phyloP scores from a whole-genome alignment of 35 echinoderm and acorn worm genomes.

The Lytechinus pictus region DNA sequence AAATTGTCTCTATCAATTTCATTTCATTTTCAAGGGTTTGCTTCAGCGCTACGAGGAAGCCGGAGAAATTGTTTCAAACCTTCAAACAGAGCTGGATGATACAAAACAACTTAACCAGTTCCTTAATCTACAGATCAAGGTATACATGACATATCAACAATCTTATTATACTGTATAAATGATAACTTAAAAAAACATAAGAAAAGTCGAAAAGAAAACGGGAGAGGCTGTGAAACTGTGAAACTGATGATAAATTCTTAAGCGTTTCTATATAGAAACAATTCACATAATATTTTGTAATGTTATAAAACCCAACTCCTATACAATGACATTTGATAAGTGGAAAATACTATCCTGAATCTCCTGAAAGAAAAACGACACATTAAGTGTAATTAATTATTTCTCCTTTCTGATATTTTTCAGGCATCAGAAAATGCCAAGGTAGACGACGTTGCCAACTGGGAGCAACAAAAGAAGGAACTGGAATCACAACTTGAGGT shows the following conservation, averaged over 20 bases:
- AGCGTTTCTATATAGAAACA: not conserved
- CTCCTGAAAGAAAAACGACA: not conserved
- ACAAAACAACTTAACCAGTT: not conserved
- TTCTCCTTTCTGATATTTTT: not conserved
- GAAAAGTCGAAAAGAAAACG: not conserved
- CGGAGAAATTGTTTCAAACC: not conserved
- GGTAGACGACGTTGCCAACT: not conserved
- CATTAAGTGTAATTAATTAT: not conserved
- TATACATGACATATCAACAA: not conserved
- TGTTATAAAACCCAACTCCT: not conserved
- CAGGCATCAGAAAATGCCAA: not conserved
- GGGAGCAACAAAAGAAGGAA: not conserved
- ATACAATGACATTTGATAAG: not conserved
- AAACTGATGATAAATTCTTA: not conserved
- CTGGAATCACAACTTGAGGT: not conserved
- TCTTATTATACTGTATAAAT: not conserved
- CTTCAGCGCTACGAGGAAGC: constrained; percentile 22
- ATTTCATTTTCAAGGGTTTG: not conserved
- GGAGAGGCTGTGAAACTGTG: not conserved
- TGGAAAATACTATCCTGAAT: not conserved
- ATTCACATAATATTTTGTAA: not conserved
- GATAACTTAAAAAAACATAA: not conserved
- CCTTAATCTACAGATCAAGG: constrained; percentile 11
- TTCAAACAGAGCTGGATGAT: not conserved
- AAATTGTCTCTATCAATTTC: too few species aligned